Percentiles rank a stretch among this genome's conserved stretches.
Conservation (phyloP, 2,888 invertebrate genomes). For the Melieria crassipennis region DNA sequence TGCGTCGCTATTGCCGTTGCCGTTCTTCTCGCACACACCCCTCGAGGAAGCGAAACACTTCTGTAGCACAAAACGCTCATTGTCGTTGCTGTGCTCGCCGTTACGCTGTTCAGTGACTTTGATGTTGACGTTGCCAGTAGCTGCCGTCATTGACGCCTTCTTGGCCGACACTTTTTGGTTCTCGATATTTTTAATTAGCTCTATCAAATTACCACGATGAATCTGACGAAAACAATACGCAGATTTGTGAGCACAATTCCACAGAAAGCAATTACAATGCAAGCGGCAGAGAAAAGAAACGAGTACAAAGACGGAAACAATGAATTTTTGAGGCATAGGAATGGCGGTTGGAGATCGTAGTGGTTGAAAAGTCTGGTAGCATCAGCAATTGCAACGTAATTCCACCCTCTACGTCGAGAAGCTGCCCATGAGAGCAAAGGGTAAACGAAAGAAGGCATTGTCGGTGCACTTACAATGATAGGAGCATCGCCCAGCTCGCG, state of each 20-base stretch:
- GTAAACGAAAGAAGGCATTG: no score
- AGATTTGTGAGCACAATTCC: no score
- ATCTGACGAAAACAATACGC: slow-evolving; percentile 48
- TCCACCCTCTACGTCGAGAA: no score
- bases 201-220: slow-evolving; percentile 64
- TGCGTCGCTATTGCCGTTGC: slow-evolving; percentile 1
- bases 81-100: slow-evolving; percentile 15
- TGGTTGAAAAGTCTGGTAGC: no score
- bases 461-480: slow-evolving; percentile 68
- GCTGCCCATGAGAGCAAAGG: no score
- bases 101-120: slow-evolving; percentile 3
- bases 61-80: slow-evolving; percentile 36
- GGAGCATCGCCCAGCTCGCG: slow-evolving; percentile 72
- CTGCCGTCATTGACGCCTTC: slow-evolving; percentile 17
- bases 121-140: not conserved
- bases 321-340: no score
- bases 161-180: slow-evolving; percentile 53
- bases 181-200: slow-evolving; percentile 63
- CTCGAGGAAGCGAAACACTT: slow-evolving; percentile 12
- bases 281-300: slow-evolving; percentile 11
- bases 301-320: no score
- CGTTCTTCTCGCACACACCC: slow-evolving; percentile 13
- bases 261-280: no score
- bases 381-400: no score
- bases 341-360: no score